Base-by-base conservation (phyloP, 1,140 invertebrate genomes). In the Neuroterus valhalla region DNA sequence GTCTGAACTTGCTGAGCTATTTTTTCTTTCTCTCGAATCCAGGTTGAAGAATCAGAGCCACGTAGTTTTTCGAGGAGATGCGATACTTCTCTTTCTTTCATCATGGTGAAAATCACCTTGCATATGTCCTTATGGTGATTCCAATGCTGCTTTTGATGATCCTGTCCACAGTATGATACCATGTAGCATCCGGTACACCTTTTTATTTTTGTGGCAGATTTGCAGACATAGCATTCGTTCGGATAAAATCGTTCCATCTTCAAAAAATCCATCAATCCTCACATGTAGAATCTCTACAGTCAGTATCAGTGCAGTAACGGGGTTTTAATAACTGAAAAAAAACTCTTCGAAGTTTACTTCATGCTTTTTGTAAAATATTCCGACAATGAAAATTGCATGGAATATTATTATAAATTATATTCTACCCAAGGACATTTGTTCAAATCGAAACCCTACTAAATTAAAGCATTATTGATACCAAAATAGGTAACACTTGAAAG, bases 91-190 rank as follows among this genome's bases (percentile, higher is more conserved):
- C 26, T 15, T 26, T 14, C 19, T 14, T 62, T 62, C 1, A 12
- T 15, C 3, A 62, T 14, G 1, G 3, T 26, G 8, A 3, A 26
- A 3, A 62, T 62, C 14, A 21, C 23, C 5, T 19, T 14, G 23
- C 52, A 62, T 26, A 62, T 23, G 26, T 62, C 23, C 11, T 62
- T 62, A 11, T 62, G 52, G 11, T 10, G 0, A 11, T 11, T 26
- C 52, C 52, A 62, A 26, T 62, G 17, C 2, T 14, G 23, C 19
- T 62, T 62, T 62, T 62, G 52, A 62, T 62, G 52, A 10, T 26
- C 23, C 14, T 15, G 10, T 15, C 52, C 52, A 15, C 52, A 62
- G 11, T 62, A 62, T 1, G 21, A 26, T 62, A 62, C 26, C 19
- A 62, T 19, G 5, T 14, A 21, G 26, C 52, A 62, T 11, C 52